Evolutionary conservation across 2,113 vertebrate species (phyloP), one percentile per base, ranked within the genome.

Genomic region (Cepphus grylle): DNA sequence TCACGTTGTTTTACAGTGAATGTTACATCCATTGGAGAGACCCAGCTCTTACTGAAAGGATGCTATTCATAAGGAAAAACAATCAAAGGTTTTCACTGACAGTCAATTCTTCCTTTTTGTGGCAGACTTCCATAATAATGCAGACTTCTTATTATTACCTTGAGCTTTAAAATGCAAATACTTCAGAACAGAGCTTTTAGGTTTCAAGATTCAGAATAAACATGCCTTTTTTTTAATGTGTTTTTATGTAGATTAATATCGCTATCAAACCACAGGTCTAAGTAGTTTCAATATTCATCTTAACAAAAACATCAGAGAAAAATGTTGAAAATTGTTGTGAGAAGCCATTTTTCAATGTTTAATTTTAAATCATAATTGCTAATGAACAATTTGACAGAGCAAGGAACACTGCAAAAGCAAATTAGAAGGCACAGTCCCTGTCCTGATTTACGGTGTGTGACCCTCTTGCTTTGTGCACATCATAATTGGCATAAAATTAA

Each of bases 91-190:
- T 47, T 85, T 72, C 3, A 0, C 32, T 29, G 15, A 69, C 11
- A 53, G 19, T 22, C 67, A 76, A 61, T 50, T 23, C 15, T 83
- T 80, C 23, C 50, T 45, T 90, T 88, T 77, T 58, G 13, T 58
- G 56, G 56, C 12, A n/a, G 56, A n/a, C 12, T 34, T n/a, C 34
- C 56, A 58, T 34, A 22, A 58, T 58, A 21, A 66, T 27, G 15
- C 30, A 80, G 43, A 8, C 6, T 70, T 82, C 26, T 58, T 85
- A 52, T 42, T 52, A 62, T 29, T 66, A 69, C 15, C 16, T 61
- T 32, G 55, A 86, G 29, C n/a, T 84, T 88, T 66, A 82, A 86
- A 88, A 88, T 29, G 18, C 42, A 52, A 87, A 40, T 80, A 73
- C 62, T 88, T 82, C 49, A 56, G 58, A 43, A 92, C 94, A 77